Conservation (phyloP, 2,113 vertebrate genomes). For the Entosphenus tridentatus region DNA sequence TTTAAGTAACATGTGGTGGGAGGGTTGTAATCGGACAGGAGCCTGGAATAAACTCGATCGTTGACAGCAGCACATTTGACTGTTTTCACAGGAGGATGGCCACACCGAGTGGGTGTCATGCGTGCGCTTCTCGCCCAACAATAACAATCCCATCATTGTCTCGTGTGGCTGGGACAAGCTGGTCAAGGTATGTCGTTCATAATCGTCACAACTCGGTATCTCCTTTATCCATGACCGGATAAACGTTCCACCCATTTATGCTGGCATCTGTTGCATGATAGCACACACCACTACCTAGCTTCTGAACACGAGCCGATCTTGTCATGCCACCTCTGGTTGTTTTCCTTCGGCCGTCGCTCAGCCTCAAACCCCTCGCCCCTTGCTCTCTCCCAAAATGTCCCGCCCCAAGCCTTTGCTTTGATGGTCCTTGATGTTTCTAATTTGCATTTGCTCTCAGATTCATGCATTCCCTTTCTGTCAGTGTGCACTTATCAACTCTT, state of each 20-base stretch:
- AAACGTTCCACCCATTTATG: background rate
- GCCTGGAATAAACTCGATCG: too few relatives aligned
- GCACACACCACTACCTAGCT: background rate
- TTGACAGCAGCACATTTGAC: too few relatives aligned
- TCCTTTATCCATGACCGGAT: background rate
- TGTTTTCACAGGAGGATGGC: constrained; percentile 45
- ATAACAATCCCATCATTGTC: constrained; percentile 96
- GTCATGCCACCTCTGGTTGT: background rate
- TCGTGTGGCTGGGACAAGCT: constrained; percentile 91
- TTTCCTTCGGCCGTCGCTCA: background rate
- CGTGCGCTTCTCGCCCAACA: constrained; percentile 85
- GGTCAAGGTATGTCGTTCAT: constrained; percentile 42
- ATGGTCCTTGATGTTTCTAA: too few relatives aligned
- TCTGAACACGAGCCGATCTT: background rate
- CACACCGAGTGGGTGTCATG: constrained; percentile 83
- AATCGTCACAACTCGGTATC: background rate
- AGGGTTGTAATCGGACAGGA: too few relatives aligned
- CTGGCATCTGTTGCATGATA: background rate
- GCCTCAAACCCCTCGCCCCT: too few relatives aligned
- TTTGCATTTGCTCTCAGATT: too few relatives aligned
- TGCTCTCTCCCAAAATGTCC: too few relatives aligned
- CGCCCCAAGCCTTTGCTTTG: too few relatives aligned
- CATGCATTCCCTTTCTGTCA: too few relatives aligned
- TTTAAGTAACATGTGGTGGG: too few relatives aligned
- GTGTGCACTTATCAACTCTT: too few relatives aligned